Evolutionary conservation across 2,797 vertebrate genomes (phyloP).

Genomic region (Chiloscyllium punctatum): DNA sequence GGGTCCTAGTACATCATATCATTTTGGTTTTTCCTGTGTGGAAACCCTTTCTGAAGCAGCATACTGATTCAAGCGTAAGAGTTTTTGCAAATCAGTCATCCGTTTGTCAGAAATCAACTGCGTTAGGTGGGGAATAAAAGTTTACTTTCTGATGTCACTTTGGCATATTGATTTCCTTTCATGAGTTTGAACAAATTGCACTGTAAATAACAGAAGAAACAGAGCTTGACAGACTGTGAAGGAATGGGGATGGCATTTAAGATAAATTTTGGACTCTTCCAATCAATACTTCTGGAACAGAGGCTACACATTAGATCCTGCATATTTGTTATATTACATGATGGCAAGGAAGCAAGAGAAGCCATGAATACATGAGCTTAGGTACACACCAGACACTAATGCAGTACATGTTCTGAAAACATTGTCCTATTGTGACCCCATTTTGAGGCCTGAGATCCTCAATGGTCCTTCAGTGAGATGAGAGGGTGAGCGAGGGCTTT

Average conservation of each 20-base stretch:
- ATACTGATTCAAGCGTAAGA: background rate
- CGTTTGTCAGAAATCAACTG: background rate
- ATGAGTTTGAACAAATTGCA: background rate
- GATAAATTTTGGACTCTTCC: background rate
- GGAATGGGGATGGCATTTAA: background rate
- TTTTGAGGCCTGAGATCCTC: too few relatives aligned
- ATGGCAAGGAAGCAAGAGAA: background rate
- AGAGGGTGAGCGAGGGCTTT: too few relatives aligned
- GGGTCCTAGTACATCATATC: background rate
- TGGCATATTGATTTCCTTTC: constrained; percentile 8
- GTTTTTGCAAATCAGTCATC: background rate
- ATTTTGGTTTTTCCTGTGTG: background rate
- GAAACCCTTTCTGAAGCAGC: background rate
- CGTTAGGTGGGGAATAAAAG: background rate
- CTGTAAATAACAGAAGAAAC: background rate
- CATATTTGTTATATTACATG: background rate
- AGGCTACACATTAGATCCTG: background rate
- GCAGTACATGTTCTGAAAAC: too few relatives aligned
- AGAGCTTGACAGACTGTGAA: background rate
- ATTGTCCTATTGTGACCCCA: too few relatives aligned
- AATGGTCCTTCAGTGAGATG: too few relatives aligned
- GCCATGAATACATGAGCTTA: background rate
- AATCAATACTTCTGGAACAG: constrained; percentile 10
- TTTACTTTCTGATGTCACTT: constrained; percentile 1
- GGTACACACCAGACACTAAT: background rate